These are phyloP conservation scores for Aspiorhynchus laticeps DNA, from an alignment of 2,113 vertebrate species.

Conservation along the genomic window DNA sequence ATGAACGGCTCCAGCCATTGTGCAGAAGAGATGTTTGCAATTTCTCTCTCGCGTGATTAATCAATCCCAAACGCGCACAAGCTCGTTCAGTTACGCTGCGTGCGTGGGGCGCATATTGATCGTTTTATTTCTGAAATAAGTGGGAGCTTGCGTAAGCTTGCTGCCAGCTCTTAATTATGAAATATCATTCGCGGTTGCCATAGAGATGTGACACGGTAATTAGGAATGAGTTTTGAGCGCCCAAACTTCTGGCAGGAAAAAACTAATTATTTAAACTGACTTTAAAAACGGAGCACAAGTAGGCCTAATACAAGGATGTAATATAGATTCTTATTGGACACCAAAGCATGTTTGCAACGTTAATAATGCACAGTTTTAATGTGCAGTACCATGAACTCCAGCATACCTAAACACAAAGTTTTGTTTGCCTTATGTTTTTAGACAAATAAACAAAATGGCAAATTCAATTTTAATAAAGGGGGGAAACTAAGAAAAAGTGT, in stretches of 20 bases:
- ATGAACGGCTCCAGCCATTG: constrained; percentile 9
- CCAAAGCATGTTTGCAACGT: neutral
- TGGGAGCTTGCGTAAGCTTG: constrained; percentile 18
- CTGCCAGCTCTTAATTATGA: constrained; percentile 43
- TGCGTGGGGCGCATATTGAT: constrained; percentile 26
- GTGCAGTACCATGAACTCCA: neutral
- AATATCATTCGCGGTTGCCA: constrained; percentile 7
- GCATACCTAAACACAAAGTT: neutral
- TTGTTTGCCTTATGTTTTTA: neutral
- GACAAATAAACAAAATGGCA: neutral
- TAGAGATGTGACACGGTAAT: constrained; percentile 35
- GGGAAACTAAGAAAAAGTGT: fast-evolving
- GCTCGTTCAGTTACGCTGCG: constrained; percentile 10
- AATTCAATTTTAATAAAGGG: neutral
- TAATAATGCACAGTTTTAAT: neutral
- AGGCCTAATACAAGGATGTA: too few relatives aligned
- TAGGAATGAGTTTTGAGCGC: neutral
- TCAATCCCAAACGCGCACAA: constrained; percentile 18
- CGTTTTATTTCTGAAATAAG: constrained; percentile 36
- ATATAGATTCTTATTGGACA: neutral
- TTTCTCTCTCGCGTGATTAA: constrained; percentile 32
- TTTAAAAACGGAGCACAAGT: neutral
- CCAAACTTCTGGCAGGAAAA: constrained; percentile 13
- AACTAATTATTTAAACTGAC: constrained; percentile 5
- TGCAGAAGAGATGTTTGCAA: constrained; percentile 29